phyloP scores from a whole-genome alignment of 2,888 invertebrate species.

The Zaprionus lineosus region DNA sequence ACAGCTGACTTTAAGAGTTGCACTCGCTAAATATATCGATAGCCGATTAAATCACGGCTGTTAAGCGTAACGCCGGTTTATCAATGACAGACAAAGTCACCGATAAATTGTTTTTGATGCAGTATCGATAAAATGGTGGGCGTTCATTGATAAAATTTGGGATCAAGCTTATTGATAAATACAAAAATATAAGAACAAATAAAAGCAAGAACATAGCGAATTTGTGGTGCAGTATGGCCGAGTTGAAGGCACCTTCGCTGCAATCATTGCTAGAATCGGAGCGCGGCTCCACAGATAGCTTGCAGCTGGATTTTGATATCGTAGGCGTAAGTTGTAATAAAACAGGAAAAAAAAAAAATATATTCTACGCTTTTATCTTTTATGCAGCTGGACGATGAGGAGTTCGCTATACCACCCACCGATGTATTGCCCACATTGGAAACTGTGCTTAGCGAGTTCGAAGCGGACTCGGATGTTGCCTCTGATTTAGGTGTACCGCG shows the following conservation, averaged over 20 bases:
- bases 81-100: no score
- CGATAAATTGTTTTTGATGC: background rate
- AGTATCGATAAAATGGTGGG: slow-evolving; percentile 56
- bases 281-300: slow-evolving; percentile 87
- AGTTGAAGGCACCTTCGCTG: slow-evolving; percentile 82
- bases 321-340: slow-evolving; percentile 36
- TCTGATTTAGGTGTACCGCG: slow-evolving; percentile 79
- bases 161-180: no score
- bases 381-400: slow-evolving; percentile 90
- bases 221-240: slow-evolving; percentile 71
- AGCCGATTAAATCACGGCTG: slow-evolving; percentile 8
- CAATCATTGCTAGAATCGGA: slow-evolving; percentile 86
- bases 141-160: slow-evolving; percentile 59
- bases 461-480: slow-evolving; percentile 86
- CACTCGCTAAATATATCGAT: slow-evolving; percentile 1
- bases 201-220: background rate
- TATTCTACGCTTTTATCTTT: background rate
- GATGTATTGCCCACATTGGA: slow-evolving; percentile 90
- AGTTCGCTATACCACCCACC: slow-evolving; percentile 91
- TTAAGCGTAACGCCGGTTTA: no score
- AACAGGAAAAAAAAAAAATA: background rate
- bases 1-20: slow-evolving; percentile 35
- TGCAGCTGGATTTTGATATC: slow-evolving; percentile 87
- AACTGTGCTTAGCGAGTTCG: slow-evolving; percentile 90
- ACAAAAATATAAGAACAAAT: no score